Evolutionary conservation across 2,797 vertebrate species (phyloP).

Genomic region (Channa striata): DNA sequence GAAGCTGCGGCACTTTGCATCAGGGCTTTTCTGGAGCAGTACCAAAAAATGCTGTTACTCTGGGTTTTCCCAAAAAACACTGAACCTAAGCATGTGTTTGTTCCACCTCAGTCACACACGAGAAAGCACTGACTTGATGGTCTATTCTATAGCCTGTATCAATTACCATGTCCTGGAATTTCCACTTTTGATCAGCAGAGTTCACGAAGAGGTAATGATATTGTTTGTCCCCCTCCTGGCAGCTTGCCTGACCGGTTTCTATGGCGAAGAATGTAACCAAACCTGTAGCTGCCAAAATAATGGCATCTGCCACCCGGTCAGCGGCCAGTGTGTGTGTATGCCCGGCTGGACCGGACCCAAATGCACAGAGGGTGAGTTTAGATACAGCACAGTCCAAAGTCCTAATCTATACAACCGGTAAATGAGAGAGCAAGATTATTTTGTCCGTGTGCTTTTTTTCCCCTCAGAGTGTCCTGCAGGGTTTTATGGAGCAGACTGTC

Average conservation of each 20-base stretch:
- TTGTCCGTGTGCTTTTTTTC: constrained; percentile 2
- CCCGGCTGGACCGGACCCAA: constrained; percentile 90
- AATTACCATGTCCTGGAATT: constrained; percentile 53
- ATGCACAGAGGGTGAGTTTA: constrained; percentile 88
- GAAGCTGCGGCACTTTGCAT: background rate
- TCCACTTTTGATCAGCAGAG: constrained; percentile 70
- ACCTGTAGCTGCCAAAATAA: constrained; percentile 87
- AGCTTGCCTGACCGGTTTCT: constrained; percentile 88
- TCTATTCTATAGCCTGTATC: constrained; percentile 56
- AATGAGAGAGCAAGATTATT: constrained; percentile 16
- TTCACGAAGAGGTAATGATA: constrained; percentile 69
- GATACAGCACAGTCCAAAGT: background rate
- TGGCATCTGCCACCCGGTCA: constrained; percentile 87
- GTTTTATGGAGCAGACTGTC: constrained; percentile 86
- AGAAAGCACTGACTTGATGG: constrained; percentile 48
- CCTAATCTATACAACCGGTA: constrained; percentile 15
- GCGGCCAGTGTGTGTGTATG: constrained; percentile 86
- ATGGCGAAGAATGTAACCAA: constrained; percentile 90
- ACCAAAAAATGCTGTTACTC: constrained; percentile 26
- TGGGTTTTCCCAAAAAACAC: constrained; percentile 22
- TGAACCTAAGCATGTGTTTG: no score
- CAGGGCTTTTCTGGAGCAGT: constrained; percentile 13
- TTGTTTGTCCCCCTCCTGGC: constrained; percentile 63
- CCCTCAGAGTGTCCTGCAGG: constrained; percentile 87
- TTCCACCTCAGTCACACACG: constrained; percentile 49